phyloP scores from a whole-genome alignment of 2,888 invertebrate genomes.

The Tiliacea aurago region DNA sequence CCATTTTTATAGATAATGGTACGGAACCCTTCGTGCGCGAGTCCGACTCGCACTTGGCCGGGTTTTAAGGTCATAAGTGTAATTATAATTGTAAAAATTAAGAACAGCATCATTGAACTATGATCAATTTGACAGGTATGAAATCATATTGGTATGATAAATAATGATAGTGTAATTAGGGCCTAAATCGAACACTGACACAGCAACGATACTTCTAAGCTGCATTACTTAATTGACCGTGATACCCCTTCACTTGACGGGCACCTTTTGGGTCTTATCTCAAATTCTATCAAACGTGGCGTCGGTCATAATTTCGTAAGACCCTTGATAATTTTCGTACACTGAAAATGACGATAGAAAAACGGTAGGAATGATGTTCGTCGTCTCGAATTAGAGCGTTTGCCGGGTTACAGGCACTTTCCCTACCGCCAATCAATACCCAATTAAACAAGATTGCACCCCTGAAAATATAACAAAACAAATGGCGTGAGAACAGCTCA shows the following conservation, averaged over 20 bases:
- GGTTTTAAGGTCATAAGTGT: too few relatives aligned
- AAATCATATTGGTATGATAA: too few relatives aligned
- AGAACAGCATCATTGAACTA: too few relatives aligned
- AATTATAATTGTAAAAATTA: too few relatives aligned
- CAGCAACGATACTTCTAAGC: background rate
- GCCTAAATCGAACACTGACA: background rate
- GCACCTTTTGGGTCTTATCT: background rate
- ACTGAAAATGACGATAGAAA: background rate
- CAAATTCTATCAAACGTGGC: constrained; percentile 2
- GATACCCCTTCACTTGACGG: background rate
- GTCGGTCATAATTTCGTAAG: background rate
- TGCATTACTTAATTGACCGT: constrained; percentile 8
- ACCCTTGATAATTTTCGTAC: background rate
- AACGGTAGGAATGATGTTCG: too few relatives aligned
- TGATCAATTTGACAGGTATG: too few relatives aligned
- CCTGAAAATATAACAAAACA: constrained; percentile 14
- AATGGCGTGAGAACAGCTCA: constrained; percentile 51
- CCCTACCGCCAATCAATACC: constrained; percentile 11
- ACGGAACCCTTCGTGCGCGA: too few relatives aligned
- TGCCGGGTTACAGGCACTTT: background rate
- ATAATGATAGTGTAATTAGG: too few relatives aligned
- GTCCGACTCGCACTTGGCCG: too few relatives aligned
- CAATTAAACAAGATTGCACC: constrained; percentile 25
- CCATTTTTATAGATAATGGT: too few relatives aligned
- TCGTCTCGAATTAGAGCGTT: too few relatives aligned